Percentiles rank a stretch among this genome's conserved stretches.
phyloP scores from a whole-genome alignment of 2,113 vertebrate genomes.

The Phycodurus eques region DNA sequence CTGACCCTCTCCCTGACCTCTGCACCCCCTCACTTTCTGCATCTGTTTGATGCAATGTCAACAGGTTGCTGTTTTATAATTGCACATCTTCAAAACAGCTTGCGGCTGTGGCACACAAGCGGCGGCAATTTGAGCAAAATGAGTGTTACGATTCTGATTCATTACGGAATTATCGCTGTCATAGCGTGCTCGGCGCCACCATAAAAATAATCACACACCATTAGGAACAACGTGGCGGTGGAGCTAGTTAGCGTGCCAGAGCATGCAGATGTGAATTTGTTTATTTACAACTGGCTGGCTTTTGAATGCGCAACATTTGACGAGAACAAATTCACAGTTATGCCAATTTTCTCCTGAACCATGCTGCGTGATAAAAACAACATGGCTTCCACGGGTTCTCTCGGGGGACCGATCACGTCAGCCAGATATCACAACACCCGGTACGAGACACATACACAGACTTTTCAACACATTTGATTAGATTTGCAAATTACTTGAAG shows the following conservation, averaged over 20 bases:
- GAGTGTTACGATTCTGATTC: slow-evolving; percentile 51
- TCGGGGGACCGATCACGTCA: slow-evolving; percentile 63
- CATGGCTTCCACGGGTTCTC: slow-evolving; percentile 59
- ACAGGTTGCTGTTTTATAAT: slow-evolving; percentile 37
- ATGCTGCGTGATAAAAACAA: slow-evolving; percentile 60
- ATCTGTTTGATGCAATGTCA: slow-evolving; percentile 29
- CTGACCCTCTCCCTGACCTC: slow-evolving; percentile 35
- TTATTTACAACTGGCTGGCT: slow-evolving; percentile 63
- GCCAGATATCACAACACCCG: slow-evolving; percentile 48
- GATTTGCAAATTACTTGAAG: slow-evolving; percentile 53
- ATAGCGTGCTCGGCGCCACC: slow-evolving; percentile 41
- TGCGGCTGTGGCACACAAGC: slow-evolving; percentile 26
- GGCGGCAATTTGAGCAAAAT: slow-evolving; percentile 52
- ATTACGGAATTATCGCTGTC: slow-evolving; percentile 56
- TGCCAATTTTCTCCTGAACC: slow-evolving; percentile 59
- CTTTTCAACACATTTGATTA: slow-evolving; percentile 65
- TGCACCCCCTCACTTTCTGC: slow-evolving; percentile 43
- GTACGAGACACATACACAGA: slow-evolving; percentile 54
- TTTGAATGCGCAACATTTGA: slow-evolving; percentile 69
- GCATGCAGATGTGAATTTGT: slow-evolving; percentile 54
- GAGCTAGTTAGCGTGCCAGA: slow-evolving; percentile 55
- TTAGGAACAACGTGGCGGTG: slow-evolving; percentile 45
- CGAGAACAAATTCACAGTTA: slow-evolving; percentile 69
- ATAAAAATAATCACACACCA: slow-evolving; percentile 56
- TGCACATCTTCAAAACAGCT: slow-evolving; percentile 50